Evolutionary conservation across 2,113 vertebrate genomes (phyloP), one percentile per base, ranked within the genome.

Genomic region (Calidris pugnax): DNA sequence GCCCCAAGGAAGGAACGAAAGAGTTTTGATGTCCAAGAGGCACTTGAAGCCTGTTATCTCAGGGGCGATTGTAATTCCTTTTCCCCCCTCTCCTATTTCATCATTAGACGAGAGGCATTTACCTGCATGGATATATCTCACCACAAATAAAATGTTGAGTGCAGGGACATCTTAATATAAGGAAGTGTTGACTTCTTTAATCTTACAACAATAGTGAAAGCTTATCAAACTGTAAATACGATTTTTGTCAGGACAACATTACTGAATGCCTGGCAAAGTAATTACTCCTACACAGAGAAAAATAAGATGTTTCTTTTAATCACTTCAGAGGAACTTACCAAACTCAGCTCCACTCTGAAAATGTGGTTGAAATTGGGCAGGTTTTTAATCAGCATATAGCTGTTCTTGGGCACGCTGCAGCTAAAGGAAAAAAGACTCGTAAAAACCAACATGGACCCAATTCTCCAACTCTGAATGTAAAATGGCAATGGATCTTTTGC

Each of bases 211-310:
- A 26, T 53, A 90, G 78, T 73, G 87, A 90, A 95, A 81, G 74
- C 37, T 90, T 63, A 84, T 93, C 56, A 90, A 79, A 95, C 39
- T 71, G 45, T 71, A 95, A 91, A 81, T 86, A 71, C 16, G 15
- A 75, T 95, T 91, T 92, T 76, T 90, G 50, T 85, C 64, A 88
- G 81, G 95, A 93, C 62, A 87, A 57, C 50, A 43, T 81, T 96
- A 92, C 66, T 95, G 87, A 96, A 95, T 68, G 50, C 33, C 51
- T 93, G 76, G 80, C 82, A 90, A 97, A 93, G 87, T 97, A 97
- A 83, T 95, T 95, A 95, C 48, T 87, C 81, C 57, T 90, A 71
- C 81, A 66, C 74, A 77, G 90, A 93, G 63, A 79, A 92, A 95
- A 97, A 93, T 75, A 96, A 94, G 48, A 69, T 73, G 50, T 81